Evolutionary conservation across 2,113 vertebrate species (phyloP).

Genomic region (Cryptoleucopteryx plumbea): DNA sequence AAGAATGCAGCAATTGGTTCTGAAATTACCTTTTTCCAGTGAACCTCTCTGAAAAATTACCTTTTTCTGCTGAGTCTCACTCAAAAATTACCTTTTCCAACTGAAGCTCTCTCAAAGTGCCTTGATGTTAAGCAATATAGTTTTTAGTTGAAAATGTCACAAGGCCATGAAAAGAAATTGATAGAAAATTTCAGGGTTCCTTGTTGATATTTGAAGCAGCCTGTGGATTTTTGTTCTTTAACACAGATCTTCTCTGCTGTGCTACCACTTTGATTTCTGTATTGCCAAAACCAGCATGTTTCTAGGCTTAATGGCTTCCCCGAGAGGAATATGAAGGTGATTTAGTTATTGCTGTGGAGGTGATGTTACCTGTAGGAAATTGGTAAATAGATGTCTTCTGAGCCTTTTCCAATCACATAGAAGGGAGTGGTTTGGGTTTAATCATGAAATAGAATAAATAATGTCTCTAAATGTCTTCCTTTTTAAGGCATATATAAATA

Average conservation of each 20-base stretch:
- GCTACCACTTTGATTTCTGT: constrained; percentile 82
- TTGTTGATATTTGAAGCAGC: constrained; percentile 87
- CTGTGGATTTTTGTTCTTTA: constrained; percentile 88
- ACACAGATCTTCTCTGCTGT: constrained; percentile 78
- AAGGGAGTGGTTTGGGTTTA: constrained; percentile 18
- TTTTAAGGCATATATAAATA: neutral
- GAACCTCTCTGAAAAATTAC: constrained; percentile 84
- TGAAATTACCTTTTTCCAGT: constrained; percentile 87
- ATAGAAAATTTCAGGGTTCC: constrained; percentile 84
- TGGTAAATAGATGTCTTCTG: constrained; percentile 68
- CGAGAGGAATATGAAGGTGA: constrained; percentile 79
- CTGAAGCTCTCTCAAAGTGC: constrained; percentile 79
- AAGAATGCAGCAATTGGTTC: constrained; percentile 80
- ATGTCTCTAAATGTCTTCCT: constrained; percentile 12
- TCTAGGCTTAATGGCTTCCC: constrained; percentile 87
- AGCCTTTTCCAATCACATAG: constrained; percentile 61
- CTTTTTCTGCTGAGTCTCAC: constrained; percentile 81
- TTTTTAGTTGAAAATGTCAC: constrained; percentile 90
- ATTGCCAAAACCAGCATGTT: constrained; percentile 85
- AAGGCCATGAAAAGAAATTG: constrained; percentile 85
- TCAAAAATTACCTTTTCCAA: constrained; percentile 86
- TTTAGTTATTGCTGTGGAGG: constrained; percentile 76
- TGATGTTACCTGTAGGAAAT: constrained; percentile 73
- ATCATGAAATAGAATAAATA: constrained; percentile 17
- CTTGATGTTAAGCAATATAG: constrained; percentile 87